Percentiles rank a stretch among this genome's conserved stretches.
phyloP scores from a whole-genome alignment of 2,797 vertebrate genomes.

The Melanotaenia boesemani region DNA sequence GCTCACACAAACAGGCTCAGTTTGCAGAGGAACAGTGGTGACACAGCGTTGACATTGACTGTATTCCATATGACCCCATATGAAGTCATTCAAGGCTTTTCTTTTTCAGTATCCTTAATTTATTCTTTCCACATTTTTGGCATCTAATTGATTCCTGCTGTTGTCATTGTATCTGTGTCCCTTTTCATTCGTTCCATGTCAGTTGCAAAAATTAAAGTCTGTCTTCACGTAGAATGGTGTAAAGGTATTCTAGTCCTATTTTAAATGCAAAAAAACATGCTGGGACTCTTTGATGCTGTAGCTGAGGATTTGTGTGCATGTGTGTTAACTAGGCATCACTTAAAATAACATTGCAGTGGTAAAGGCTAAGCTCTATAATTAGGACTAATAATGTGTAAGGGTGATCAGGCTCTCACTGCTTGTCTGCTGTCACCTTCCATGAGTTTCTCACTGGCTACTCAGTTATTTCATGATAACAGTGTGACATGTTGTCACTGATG shows the following conservation, averaged over 20 bases:
- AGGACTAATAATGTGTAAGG: slow-evolving; percentile 13
- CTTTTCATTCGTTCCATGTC: not conserved
- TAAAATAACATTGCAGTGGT: slow-evolving; percentile 16
- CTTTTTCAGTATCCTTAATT: slow-evolving; percentile 6
- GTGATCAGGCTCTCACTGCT: slow-evolving; percentile 16
- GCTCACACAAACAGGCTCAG: slow-evolving; percentile 45
- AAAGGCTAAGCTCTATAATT: slow-evolving; percentile 16
- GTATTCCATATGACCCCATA: slow-evolving; percentile 20
- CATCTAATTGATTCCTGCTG: not conserved
- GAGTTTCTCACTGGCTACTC: slow-evolving; percentile 9
- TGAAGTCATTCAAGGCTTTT: slow-evolving; percentile 12
- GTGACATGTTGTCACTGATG: slow-evolving; percentile 12
- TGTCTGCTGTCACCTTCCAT: slow-evolving; percentile 6
- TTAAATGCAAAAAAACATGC: not conserved
- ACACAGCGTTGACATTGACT: slow-evolving; percentile 52
- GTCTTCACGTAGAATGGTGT: not conserved
- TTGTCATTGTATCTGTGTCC: not conserved
- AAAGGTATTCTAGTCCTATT: not conserved
- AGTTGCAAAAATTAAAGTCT: not conserved
- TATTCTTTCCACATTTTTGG: not conserved
- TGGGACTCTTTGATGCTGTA: not conserved
- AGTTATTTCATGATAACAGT: not conserved
- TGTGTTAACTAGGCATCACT: not conserved
- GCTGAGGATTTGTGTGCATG: not conserved
- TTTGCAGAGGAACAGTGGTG: slow-evolving; percentile 41